Evolutionary conservation across 2,888 invertebrate species (phyloP), one percentile per base, ranked within the genome.

Genomic region (Drosophila mercatorum): DNA sequence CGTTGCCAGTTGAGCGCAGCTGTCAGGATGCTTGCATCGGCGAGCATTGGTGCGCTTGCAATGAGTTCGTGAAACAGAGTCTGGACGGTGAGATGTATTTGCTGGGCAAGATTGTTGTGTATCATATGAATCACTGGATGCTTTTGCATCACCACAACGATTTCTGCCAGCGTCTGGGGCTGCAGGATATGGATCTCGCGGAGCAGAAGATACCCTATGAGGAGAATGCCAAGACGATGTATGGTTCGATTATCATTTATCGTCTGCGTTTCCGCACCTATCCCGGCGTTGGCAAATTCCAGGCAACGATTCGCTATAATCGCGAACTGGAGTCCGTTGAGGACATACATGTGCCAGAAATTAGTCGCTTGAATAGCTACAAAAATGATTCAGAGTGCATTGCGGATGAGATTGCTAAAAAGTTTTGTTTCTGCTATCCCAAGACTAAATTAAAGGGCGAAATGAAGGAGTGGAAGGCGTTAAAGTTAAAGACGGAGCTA

Each of bases 41-140:
- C 0, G 93, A 94, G 17, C 95, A 96, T 86, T 96, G 95, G 96
- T 96, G 96, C 89, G 94, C 95, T 75, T 96, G 96, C 86, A 94
- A 94, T 40, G 94, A 94, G 49, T 92, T 69, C 94, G 93, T 46
- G 0, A 8, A 34, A 0, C 14, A 67, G 1, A 1, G 3, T 0
- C 93, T 95, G 78, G 92, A 93, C 1, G 31, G 43, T 0, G 14
- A 59, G 0, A 56, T 77, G 0, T 55, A 74, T 17, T 28, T 57
- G 47, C 93, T 94, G 58, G 80, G 90, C 0, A 81, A 93, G 17
- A 56, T 65, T 26, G 43, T 80, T 0, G n/a, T 90, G 0, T 72
- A 62, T 28, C 57, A 75, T 7, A 85, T 89, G 2, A 90, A 90
- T 68, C 31, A 26, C 6, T 83, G 76, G 76, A 72, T 83, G 72